A percentile compares a stretch with the other conserved stretches of the same genome.
These are phyloP conservation scores for Ridgeia piscesae DNA, from an alignment of 1,140 invertebrate species.

Conservation along the genomic window DNA sequence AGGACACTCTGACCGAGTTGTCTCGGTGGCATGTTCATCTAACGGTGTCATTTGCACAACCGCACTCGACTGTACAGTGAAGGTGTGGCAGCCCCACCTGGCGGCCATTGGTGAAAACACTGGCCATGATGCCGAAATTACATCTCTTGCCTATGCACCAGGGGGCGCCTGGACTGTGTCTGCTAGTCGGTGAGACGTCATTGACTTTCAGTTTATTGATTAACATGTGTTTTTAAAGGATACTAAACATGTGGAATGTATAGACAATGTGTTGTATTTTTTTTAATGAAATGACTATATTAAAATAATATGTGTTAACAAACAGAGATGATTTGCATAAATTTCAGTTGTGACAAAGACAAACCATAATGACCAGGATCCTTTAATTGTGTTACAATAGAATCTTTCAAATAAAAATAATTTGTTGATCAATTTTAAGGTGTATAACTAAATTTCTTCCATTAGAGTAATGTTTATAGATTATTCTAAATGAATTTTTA, in stretches of 20 bases:
- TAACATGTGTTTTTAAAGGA: no score
- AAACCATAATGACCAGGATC: neutral
- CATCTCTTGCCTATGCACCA: conserved; percentile 31
- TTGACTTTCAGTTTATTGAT: neutral
- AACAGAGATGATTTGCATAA: no score
- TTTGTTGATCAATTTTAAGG: neutral
- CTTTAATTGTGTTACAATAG: neutral
- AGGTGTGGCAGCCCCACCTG: conserved; percentile 42
- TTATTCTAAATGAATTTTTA: neutral
- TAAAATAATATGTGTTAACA: no score
- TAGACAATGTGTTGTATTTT: no score
- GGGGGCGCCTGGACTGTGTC: conserved; percentile 33
- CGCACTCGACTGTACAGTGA: conserved; percentile 43
- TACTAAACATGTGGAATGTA: no score
- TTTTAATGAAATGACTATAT: no score
- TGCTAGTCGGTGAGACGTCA: conserved; percentile 44
- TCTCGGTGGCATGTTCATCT: conserved; percentile 38
- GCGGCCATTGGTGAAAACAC: conserved; percentile 20
- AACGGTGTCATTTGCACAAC: conserved; percentile 41
- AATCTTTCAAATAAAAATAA: neutral
- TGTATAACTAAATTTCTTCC: neutral
- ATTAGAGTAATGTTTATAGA: neutral
- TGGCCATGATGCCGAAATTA: conserved; percentile 43
- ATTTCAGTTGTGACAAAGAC: neutral
- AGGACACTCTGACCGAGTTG: conserved; percentile 47